Base-by-base conservation (phyloP, 2,888 invertebrate genomes). In the Cataglyphis albicans region DNA sequence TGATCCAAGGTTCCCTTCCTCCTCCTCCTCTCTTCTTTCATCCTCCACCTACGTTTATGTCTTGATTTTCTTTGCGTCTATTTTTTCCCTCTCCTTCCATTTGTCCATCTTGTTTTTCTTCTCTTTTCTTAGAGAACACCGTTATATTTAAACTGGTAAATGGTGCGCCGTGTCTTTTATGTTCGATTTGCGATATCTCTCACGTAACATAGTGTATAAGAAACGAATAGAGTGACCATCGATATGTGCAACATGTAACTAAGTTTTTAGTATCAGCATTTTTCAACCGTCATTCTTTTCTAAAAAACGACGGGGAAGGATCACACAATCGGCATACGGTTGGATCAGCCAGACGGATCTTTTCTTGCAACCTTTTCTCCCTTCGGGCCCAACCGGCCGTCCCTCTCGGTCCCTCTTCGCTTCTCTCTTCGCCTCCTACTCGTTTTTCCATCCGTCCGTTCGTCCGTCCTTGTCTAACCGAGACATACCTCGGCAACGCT, bases 1-100 rank as follows among this genome's bases (percentile, higher is more conserved):
- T 86, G 75, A 81, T 89, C 83, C 84, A 82, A 84, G 83, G 61
- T 65, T 84, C 75, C 88, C 84, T 59, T 82, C 64, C 82, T 75
- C 7, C 70, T 67, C 18, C 15, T 74, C 41, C 73, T 84, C 68
- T 82, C 73, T 74, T 84, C 61, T 55, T 59, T 81, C 73, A 61
- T 83, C 70, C 9, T 82, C 55, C 12, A 29, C n/a, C 32, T 61
- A 55, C 57, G 21, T 29, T 74, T 55, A n/a, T 76, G 32, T 44
- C 32, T 68, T 59, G 25, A 52, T 64, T 64, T 35, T 72, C 32
- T 55, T 72, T 35, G 70, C 57, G 18, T 52, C 41, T 15, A 48
- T 32, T 44, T 63, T 9, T 18, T n/a, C 15, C 38, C 29, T 7
- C 2, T 21, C 5, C 25, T 32, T 29, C 25, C 32, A 5, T 68